phyloP scores from a whole-genome alignment of 2,888 invertebrate genomes.

The Noctua pronuba region DNA sequence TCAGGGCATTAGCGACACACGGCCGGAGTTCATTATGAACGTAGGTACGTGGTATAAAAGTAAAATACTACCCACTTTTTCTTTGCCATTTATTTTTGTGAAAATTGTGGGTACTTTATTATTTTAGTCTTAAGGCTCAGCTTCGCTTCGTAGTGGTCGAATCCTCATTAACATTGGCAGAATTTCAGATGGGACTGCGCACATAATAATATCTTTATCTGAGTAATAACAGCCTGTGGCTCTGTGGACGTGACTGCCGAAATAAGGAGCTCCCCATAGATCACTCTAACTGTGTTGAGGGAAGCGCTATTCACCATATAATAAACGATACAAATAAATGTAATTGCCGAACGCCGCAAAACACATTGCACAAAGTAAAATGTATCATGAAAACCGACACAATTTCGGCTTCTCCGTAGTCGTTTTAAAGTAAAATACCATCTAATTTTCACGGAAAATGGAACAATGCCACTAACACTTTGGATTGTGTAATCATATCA shows the following conservation, averaged over 20 bases:
- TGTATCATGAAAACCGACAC: slow-evolving; percentile 38
- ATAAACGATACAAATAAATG: slow-evolving; percentile 43
- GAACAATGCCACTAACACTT: slow-evolving; percentile 52
- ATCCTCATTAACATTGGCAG: not conserved
- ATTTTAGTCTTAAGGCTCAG: not conserved
- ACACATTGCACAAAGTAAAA: slow-evolving; percentile 39
- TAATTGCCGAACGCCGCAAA: slow-evolving; percentile 26
- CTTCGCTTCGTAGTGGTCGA: not conserved
- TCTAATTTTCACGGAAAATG: slow-evolving; percentile 49
- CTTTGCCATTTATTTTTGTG: slow-evolving; percentile 39
- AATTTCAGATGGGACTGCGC: not conserved
- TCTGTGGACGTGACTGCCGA: slow-evolving; percentile 27
- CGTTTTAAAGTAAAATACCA: slow-evolving; percentile 50
- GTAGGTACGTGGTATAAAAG: slow-evolving; percentile 49
- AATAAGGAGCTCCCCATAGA: slow-evolving; percentile 19
- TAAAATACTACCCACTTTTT: slow-evolving; percentile 46
- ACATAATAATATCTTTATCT: not conserved
- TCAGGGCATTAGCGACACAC: slow-evolving; percentile 65
- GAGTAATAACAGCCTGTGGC: slow-evolving; percentile 19
- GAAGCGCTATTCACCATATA: slow-evolving; percentile 10
- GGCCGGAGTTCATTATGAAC: slow-evolving; percentile 56
- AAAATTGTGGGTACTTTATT: slow-evolving; percentile 19
- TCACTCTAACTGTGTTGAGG: slow-evolving; percentile 17
- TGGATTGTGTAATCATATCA: slow-evolving; percentile 54
- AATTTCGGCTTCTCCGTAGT: slow-evolving; percentile 31